Base-by-base conservation (phyloP, 1,140 invertebrate species). In the Phenacoccus solenopsis region DNA sequence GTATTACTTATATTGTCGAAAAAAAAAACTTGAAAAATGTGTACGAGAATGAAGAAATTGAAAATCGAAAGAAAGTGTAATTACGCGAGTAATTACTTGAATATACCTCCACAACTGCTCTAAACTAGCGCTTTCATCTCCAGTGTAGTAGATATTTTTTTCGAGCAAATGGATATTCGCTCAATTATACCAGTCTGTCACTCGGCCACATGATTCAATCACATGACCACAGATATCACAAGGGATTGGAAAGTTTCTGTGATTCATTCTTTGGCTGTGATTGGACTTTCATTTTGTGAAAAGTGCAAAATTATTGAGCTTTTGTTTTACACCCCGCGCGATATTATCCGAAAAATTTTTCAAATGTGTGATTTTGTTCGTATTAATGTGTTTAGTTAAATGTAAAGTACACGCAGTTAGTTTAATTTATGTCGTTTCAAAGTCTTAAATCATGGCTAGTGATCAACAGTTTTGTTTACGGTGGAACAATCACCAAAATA, bases 401-500 rank as follows among this genome's bases (percentile, higher is more conserved):
- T 64, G 59, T 64, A 27, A 64, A 64, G 16, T 24, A 10, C 5
- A 64, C 25, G 21, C 2, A 24, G 9, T 2, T 64, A 27, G 22
- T 64, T 64, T 64, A 64, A 64, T 64, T 16, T 64, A 64, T 64
- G 59, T 64, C 12, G 22, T 64, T 4, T 64, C 16, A 10, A 24
- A 64, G 16, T 10, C 16, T 10, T 64, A 64, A 64, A 25, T 25
- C 25, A 64, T 64, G 59, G 59, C 59, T 64, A 64, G 59, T 64
- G 59, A 64, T 64, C 83, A 84, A 77, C 80, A 83, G 73, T 84
- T 83, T 75, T 84, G 82, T 76, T 76, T 84, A 64, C 79, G 82
- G 73, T 84, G 83, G 83, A 83, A 84, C 76, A 83, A 83, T 74
- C 83, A 84, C 75, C 82, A 82, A 74, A 78, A 77, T 28, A 84